phyloP scores from a whole-genome alignment of 2,113 vertebrate genomes.

The Macroglossus sobrinus region DNA sequence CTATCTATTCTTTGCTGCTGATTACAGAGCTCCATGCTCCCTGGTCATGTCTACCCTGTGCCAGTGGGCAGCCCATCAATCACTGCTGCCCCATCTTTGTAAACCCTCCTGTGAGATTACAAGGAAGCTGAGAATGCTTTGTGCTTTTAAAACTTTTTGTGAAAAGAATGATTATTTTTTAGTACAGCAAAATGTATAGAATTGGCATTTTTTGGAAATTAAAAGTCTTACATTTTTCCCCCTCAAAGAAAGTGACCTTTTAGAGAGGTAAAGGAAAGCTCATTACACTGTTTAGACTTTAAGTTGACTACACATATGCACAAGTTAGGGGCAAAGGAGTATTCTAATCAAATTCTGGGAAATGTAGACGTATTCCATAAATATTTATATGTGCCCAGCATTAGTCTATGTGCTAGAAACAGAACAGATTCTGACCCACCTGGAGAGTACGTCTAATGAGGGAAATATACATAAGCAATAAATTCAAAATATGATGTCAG shows the following conservation, averaged over 20 bases:
- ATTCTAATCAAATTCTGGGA: background rate
- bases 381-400: background rate
- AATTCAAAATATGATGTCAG: background rate
- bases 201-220: background rate
- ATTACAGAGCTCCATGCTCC: background rate
- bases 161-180: background rate
- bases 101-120: background rate
- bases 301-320: background rate
- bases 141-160: background rate
- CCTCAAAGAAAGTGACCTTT: background rate
- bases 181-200: background rate
- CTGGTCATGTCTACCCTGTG: too few relatives aligned
- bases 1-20: background rate
- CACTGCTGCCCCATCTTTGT: background rate
- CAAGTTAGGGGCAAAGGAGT: background rate
- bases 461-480: background rate
- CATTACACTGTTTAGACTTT: background rate
- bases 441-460: background rate
- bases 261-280: background rate
- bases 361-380: background rate
- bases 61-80: fast-evolving
- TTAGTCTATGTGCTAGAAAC: background rate
- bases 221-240: background rate
- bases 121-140: background rate
- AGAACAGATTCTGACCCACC: background rate